A percentile compares a stretch with the other conserved stretches of the same genome.
Conservation (phyloP, 92 coral and sea anemone species). For the Parazoanthus swiftii region DNA sequence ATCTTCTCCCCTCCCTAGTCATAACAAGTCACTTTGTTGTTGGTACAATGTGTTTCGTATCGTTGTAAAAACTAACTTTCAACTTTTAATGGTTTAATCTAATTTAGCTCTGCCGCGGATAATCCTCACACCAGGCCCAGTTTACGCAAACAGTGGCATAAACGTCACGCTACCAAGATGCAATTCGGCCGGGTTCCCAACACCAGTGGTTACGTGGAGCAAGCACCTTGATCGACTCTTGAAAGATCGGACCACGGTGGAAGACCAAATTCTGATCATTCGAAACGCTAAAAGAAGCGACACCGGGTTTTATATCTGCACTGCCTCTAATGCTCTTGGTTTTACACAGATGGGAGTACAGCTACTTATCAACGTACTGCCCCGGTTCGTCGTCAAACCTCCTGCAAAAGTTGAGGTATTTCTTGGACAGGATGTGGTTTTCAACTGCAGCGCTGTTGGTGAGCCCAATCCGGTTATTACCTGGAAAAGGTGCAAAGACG, state of each 20-base stretch:
- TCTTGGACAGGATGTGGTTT: slow-evolving; percentile 20
- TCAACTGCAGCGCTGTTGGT: slow-evolving; percentile 21
- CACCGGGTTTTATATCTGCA: slow-evolving; percentile 19
- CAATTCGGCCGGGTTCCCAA: slow-evolving; percentile 9
- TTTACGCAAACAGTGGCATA: slow-evolving; percentile 17
- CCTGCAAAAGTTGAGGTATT: slow-evolving; percentile 10
- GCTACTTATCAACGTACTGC: slow-evolving; percentile 4
- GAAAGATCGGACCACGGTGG: neutral
- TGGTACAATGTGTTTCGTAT: no score
- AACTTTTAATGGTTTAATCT: neutral
- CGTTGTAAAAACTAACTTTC: neutral
- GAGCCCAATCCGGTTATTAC: neutral
- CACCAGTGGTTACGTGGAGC: slow-evolving; percentile 28
- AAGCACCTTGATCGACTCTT: slow-evolving; percentile 23
- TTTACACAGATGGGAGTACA: neutral
- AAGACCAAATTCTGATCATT: slow-evolving; percentile 9
- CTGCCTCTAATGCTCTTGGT: slow-evolving; percentile 15
- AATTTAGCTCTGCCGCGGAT: slow-evolving; percentile 10
- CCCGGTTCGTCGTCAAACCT: slow-evolving; percentile 12
- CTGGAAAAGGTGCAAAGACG: slow-evolving; percentile 20
- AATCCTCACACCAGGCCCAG: neutral
- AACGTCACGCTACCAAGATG: slow-evolving; percentile 31
- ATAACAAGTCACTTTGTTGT: no score
- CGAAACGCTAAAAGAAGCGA: neutral
- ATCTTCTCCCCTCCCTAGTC: no score